Percentiles rank a stretch among this genome's conserved stretches.
Conservation (phyloP, 2,797 vertebrate species). For the Threskiornis aethiopicus region DNA sequence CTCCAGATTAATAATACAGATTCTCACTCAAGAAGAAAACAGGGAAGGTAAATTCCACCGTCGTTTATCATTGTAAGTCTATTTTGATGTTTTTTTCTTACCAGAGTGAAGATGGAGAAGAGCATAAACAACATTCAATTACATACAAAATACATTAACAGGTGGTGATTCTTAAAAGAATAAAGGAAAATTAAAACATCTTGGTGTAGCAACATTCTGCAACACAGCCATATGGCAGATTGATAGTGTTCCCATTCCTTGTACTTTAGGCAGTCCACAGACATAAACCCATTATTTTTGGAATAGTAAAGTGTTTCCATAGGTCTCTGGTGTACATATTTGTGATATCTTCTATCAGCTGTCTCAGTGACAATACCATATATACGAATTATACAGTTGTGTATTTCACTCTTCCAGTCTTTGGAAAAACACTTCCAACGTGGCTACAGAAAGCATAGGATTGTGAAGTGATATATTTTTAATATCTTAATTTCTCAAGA, state of each 20-base stretch:
- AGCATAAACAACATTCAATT: neutral
- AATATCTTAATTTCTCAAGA: neutral
- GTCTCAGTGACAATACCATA: neutral
- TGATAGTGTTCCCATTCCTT: neutral
- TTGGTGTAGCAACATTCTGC: neutral
- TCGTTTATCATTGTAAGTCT: neutral
- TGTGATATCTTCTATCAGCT: neutral
- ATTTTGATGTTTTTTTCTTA: neutral
- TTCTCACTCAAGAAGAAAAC: neutral
- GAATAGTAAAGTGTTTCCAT: neutral
- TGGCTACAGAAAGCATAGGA: neutral
- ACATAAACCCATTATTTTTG: neutral
- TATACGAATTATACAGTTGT: neutral
- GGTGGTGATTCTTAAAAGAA: conserved; percentile 9
- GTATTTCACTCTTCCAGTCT: neutral
- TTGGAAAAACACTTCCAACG: neutral
- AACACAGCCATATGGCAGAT: neutral
- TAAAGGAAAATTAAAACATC: neutral
- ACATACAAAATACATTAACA: neutral
- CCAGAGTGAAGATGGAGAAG: neutral
- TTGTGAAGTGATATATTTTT: neutral
- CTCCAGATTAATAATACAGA: neutral
- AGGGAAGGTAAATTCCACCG: neutral
- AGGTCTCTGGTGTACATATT: neutral
- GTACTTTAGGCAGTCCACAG: neutral